Evolutionary conservation across 2,888 invertebrate species (phyloP).

Genomic region (Seladonia tumulorum): DNA sequence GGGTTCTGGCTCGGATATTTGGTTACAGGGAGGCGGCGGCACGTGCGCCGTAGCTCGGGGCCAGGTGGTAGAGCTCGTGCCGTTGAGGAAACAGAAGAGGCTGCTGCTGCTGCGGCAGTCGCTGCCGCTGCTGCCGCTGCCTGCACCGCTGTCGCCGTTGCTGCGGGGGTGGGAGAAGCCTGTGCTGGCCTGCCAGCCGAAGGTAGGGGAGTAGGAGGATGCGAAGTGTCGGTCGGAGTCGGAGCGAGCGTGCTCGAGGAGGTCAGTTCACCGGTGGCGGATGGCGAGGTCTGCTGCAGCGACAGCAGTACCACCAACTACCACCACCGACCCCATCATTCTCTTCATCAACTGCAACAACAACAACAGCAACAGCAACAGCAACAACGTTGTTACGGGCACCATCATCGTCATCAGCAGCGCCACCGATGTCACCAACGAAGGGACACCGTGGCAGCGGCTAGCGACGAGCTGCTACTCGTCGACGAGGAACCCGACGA

Average conservation of each 20-base stretch:
- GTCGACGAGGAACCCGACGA: constrained; percentile 55
- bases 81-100: constrained; percentile 67
- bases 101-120: constrained; percentile 13
- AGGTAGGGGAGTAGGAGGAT: constrained; percentile 56
- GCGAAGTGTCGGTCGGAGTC: constrained; percentile 38
- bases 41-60: constrained; percentile 81
- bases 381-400: constrained; percentile 51
- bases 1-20: constrained; percentile 74
- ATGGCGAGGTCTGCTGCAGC: constrained; percentile 66
- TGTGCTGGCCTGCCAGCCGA: constrained; percentile 25
- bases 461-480: constrained; percentile 36
- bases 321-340: constrained; percentile 61
- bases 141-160: constrained; percentile 22
- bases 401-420: constrained; percentile 46
- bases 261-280: constrained; percentile 65
- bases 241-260: constrained; percentile 63
- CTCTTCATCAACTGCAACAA: constrained; percentile 31
- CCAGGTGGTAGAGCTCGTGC: constrained; percentile 74
- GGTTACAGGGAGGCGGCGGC: constrained; percentile 84
- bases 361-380: constrained; percentile 33
- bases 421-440: constrained; percentile 58
- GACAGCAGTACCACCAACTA: constrained; percentile 63
- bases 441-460: constrained; percentile 50
- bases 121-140: background rate
- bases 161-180: constrained; percentile 51